Evolutionary conservation across 1,140 invertebrate species (phyloP), one percentile per base, ranked within the genome.

Genomic region (Papilio xuthus): DNA sequence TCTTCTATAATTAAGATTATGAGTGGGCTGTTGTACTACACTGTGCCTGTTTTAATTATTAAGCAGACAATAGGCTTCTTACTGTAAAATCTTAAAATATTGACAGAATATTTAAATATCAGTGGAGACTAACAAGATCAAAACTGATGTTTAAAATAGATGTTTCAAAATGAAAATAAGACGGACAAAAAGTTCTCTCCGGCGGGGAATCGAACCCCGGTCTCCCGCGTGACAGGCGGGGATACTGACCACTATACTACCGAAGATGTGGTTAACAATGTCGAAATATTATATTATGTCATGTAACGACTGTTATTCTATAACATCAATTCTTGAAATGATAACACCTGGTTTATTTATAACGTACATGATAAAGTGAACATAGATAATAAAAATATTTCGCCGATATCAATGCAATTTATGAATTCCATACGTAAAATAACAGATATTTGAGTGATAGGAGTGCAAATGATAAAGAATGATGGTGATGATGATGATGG

Each of bases 201-300:
- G 71, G 71, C 71, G 71, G 71, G 71, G 71, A 73, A 73, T 73
- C 73, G 73, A 76, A 76, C 73, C 73, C 73, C 73, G 73, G 73
- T 76, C 73, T 76, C 73, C 73, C 73, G 73, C 73, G 73, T 76
- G 73, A 76, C 73, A 76, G 73, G 73, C 32, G 73, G 73, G 73
- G 73, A 76, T 76, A 76, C 73, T 76, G 23, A 76, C 73, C 73
- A 76, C 73, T 76, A 76, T 76, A 76, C 73, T 76, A 76, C 73
- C 73, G 73, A 75, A 32, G 69, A 71, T 71, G n/a, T 71, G 6
- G 28, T 13, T 70, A 2, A 41, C 7, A 4, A 9, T 70, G 18
- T 50, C 18, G 50, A 53, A 53, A 53, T 53, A 53, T n/a, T 53
- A 4, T 53, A n/a, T 7, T 9, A 0, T 53, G 2, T 53, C 0